Percentiles rank a stretch among this genome's conserved stretches.
Evolutionary conservation across 2,113 vertebrate genomes (phyloP).

Genomic region (Lophius piscatorius): DNA sequence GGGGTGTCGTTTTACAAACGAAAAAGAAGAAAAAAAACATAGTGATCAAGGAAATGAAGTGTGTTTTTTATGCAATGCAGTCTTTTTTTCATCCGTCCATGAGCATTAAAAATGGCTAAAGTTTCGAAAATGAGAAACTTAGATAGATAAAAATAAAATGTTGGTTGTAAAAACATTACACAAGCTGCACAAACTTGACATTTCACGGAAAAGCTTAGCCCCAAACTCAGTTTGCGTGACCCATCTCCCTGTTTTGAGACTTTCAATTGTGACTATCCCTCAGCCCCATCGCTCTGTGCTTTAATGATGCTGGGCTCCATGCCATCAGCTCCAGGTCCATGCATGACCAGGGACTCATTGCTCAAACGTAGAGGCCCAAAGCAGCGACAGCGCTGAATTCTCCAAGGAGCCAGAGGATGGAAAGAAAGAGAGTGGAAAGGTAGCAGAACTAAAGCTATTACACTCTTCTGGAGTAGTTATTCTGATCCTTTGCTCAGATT

Average conservation of each 20-base stretch:
- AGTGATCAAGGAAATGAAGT: too few species aligned
- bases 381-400: slow-evolving; percentile 21
- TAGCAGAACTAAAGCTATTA: not conserved
- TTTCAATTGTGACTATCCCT: slow-evolving; percentile 44
- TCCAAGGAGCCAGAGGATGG: slow-evolving; percentile 8
- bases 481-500: not conserved
- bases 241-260: slow-evolving; percentile 42
- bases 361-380: slow-evolving; percentile 54
- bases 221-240: slow-evolving; percentile 22
- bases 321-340: slow-evolving; percentile 57
- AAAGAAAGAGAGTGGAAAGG: not conserved
- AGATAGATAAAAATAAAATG: too few species aligned
- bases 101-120: too few species aligned
- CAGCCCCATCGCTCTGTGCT: slow-evolving; percentile 18
- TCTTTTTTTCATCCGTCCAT: too few species aligned
- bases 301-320: slow-evolving; percentile 50
- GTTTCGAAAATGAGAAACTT: too few species aligned
- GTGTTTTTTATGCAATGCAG: too few species aligned
- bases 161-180: not conserved
- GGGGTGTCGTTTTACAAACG: too few species aligned
- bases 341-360: slow-evolving; percentile 48
- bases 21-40: too few species aligned
- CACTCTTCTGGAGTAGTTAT: not conserved
- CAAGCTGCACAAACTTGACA: slow-evolving; percentile 12
- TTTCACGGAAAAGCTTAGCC: slow-evolving; percentile 35